Evolutionary conservation across 2,888 invertebrate genomes (phyloP).

Genomic region (Hipparchia semele): DNA sequence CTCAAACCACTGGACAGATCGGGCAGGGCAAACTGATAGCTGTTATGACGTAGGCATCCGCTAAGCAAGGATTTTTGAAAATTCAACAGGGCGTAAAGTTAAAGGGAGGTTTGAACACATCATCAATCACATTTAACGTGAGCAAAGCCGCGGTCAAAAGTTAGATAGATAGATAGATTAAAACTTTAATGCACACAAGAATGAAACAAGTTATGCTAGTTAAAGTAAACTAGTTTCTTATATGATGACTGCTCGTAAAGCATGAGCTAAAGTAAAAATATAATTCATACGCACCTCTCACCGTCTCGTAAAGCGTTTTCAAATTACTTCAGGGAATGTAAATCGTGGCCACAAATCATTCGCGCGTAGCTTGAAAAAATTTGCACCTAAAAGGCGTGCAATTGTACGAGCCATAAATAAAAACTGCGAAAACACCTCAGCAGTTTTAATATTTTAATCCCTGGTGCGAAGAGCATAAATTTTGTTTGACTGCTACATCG

Average conservation of each 20-base stretch:
- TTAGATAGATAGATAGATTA: no score
- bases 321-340: conserved; percentile 23
- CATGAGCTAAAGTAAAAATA: background rate
- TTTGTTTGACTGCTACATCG: conserved; percentile 65
- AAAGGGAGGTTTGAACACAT: no score
- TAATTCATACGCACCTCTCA: background rate
- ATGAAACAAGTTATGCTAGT: no score
- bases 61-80: no score
- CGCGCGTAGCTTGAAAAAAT: conserved; percentile 51
- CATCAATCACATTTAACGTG: no score
- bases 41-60: no score
- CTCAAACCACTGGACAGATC: no score
- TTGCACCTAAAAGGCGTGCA: conserved; percentile 55
- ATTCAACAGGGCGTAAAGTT: no score
- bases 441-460: conserved; percentile 77
- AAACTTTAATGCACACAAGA: no score
- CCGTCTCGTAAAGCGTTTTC: conserved; percentile 42
- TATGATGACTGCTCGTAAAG: background rate
- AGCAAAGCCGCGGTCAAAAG: no score
- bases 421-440: conserved; percentile 72
- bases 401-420: conserved; percentile 70
- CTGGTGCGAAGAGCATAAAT: conserved; percentile 61
- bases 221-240: no score
- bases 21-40: no score
- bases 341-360: conserved; percentile 60